Evolutionary conservation across 2,888 invertebrate genomes (phyloP), one percentile per base, ranked within the genome.

Genomic region (Sesamia inferens): DNA sequence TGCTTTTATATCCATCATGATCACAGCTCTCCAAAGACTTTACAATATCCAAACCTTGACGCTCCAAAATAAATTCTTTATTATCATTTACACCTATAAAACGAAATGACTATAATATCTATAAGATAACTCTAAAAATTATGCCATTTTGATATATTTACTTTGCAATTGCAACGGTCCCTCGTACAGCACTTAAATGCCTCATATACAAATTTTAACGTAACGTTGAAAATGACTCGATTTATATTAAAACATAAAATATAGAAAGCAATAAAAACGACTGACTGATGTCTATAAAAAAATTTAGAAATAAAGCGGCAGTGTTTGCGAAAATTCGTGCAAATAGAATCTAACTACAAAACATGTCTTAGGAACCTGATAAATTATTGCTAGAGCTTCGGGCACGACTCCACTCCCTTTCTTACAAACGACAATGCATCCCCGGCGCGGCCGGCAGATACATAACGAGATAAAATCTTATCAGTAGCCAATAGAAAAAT

Each of bases 111-210:
- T 96, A 95, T 93, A 93, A 92, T 95, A 95, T 93, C 90, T 94
- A 95, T 96, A 95, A 91, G 92, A 95, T 96, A 95, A 93, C 93
- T 94, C 95, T 96, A 96, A 94, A 91, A 95, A 96, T 96, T 96
- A 96, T 96, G 96, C 96, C 95, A 95, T 96, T 95, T 96, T 94
- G 93, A 94, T 96, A 96, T 94, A 95, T 95, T 94, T 94, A 95
- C 92, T 95, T 95, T 96, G 96, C 96, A 93, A 96, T 96, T 96
- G 96, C 96, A 96, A 96, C 96, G 96, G 96, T 96, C 96, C 96
- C 96, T 95, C 96, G 91, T 94, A 92, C 95, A 94, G 96, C 96
- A 96, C 94, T 91, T 93, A 93, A 95, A 95, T 96, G 95, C 96
- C 90, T 95, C 95, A 94, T 95, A 93, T 94, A 94, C 93, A 95